phyloP scores from a whole-genome alignment of 1,140 invertebrate genomes.

The Drosophila ananassae region DNA sequence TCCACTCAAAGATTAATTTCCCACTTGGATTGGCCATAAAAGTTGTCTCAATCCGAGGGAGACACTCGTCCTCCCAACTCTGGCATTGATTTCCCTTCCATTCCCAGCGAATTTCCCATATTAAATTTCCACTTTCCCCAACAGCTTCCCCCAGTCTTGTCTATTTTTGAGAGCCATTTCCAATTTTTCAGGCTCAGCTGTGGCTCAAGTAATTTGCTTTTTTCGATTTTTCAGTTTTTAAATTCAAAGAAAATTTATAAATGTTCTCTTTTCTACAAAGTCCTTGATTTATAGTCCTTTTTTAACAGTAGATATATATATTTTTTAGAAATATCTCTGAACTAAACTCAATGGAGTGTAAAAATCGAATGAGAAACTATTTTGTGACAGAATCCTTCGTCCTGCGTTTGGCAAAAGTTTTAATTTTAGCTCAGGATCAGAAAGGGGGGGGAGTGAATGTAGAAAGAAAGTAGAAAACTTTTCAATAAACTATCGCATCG shows the following conservation, averaged over 20 bases:
- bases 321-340: not conserved
- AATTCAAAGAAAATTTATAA: not conserved
- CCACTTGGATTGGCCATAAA: slow-evolving; percentile 21
- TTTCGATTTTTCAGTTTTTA: slow-evolving; percentile 7
- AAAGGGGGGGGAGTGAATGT: slow-evolving; percentile 5
- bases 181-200: slow-evolving; percentile 7
- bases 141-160: not conserved
- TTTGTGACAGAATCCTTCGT: slow-evolving; percentile 38
- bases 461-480: slow-evolving; percentile 43
- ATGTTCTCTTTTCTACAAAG: not conserved
- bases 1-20: slow-evolving; percentile 14
- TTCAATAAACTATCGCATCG: slow-evolving; percentile 65
- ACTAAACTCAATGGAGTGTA: slow-evolving; percentile 18
- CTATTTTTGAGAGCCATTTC: slow-evolving; percentile 28
- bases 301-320: not conserved
- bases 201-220: slow-evolving; percentile 36
- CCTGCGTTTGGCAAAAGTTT: slow-evolving; percentile 20
- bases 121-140: slow-evolving; percentile 19
- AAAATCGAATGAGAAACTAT: slow-evolving; percentile 40
- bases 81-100: slow-evolving; percentile 24
- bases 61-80: not conserved
- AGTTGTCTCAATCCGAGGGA: slow-evolving; percentile 14
- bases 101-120: slow-evolving; percentile 18
- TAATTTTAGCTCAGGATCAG: slow-evolving; percentile 35
- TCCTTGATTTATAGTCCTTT: not conserved